Percentiles rank a stretch among this genome's conserved stretches.
Evolutionary conservation across 2,113 vertebrate species (phyloP).

Genomic region (Spea bombifrons): DNA sequence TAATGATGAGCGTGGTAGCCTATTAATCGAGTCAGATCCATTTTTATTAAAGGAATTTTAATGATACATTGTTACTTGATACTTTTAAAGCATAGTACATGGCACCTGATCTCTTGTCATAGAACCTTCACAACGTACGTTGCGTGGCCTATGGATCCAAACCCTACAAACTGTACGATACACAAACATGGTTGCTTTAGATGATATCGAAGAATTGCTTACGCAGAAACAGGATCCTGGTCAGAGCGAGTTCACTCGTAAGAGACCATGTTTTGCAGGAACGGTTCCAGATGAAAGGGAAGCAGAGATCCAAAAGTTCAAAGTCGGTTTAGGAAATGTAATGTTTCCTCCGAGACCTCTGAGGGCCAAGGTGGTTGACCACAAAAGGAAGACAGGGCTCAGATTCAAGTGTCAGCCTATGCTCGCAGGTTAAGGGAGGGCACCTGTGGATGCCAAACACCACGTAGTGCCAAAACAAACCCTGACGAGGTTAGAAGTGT

Average conservation of each 20-base stretch:
- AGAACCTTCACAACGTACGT: no score
- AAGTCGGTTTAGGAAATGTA: slow-evolving; percentile 45
- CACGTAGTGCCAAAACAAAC: slow-evolving; percentile 26
- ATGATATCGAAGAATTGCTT: not conserved
- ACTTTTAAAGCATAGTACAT: no score
- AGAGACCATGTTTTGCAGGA: slow-evolving; percentile 25
- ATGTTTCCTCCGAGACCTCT: slow-evolving; percentile 46
- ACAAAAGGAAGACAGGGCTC: slow-evolving; percentile 43
- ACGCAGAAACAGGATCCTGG: slow-evolving; percentile 21
- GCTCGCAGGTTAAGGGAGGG: slow-evolving; percentile 42
- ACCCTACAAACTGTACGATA: not conserved
- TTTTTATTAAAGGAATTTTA: no score
- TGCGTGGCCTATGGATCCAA: not conserved
- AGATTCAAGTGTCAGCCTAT: slow-evolving; percentile 43
- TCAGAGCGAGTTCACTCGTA: slow-evolving; percentile 23
- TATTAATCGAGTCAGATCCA: no score
- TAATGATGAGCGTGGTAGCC: no score
- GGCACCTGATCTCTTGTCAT: no score
- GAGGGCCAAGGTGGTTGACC: slow-evolving; percentile 46
- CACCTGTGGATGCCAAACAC: slow-evolving; percentile 37
- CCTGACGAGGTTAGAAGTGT: slow-evolving; percentile 9
- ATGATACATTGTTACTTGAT: no score
- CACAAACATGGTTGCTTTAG: not conserved
- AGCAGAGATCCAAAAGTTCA: slow-evolving; percentile 40
- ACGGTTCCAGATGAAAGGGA: slow-evolving; percentile 26